A percentile compares a stretch with the other conserved stretches of the same genome.
These are phyloP conservation scores for Heliconius hewitsoni DNA, from an alignment of 1,140 invertebrate genomes.

Conservation along the genomic window DNA sequence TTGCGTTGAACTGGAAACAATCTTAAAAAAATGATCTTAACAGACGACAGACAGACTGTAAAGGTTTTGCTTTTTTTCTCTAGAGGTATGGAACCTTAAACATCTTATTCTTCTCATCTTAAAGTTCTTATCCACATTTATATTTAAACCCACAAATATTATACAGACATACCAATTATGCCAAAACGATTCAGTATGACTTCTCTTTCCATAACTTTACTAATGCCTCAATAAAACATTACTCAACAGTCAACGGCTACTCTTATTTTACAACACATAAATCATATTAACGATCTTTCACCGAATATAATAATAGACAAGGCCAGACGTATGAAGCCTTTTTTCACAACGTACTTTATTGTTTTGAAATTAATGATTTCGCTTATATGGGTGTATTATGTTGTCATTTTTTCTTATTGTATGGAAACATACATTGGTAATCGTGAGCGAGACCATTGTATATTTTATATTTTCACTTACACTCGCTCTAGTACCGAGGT, in stretches of 20 bases:
- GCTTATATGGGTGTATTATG: not conserved
- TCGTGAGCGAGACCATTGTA: too few species aligned
- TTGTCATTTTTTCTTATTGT: not conserved
- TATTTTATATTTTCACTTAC: too few species aligned
- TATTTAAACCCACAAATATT: not conserved
- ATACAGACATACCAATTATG: not conserved
- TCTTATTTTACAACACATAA: conserved; percentile 9
- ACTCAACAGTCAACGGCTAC: conserved; percentile 4
- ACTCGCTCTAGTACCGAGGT: too few species aligned
- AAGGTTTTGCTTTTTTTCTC: too few species aligned
- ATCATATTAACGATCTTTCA: conserved; percentile 23
- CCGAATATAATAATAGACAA: conserved; percentile 17
- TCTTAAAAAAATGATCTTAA: too few species aligned
- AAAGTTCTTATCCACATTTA: too few species aligned
- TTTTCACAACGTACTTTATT: not conserved
- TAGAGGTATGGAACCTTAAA: too few species aligned
- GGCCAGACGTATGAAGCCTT: not conserved
- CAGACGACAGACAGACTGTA: too few species aligned
- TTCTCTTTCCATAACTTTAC: not conserved
- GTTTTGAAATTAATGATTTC: not conserved
- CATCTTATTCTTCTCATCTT: too few species aligned
- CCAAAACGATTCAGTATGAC: not conserved
- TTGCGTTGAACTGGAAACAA: too few species aligned
- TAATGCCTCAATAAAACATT: not conserved
- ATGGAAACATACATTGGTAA: not conserved